Conservation (phyloP, 1,140 invertebrate species). For the Tetragonula clypearis region DNA sequence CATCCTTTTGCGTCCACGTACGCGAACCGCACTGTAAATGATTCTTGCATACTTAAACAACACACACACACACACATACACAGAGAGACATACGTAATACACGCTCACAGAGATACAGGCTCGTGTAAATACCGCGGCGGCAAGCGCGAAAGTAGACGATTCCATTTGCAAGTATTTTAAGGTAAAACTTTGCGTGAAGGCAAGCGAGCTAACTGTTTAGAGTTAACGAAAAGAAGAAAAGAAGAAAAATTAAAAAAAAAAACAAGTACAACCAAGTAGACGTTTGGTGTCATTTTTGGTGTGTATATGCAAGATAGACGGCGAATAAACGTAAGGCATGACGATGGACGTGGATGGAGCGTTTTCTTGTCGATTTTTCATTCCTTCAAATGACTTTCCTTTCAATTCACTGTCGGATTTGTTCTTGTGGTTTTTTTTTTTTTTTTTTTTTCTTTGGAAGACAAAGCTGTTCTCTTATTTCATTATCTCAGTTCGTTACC, state of each 20-base stretch:
- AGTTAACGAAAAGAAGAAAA: slow-evolving; percentile 21
- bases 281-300: slow-evolving; percentile 72
- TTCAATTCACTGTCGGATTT: not conserved
- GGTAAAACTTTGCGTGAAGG: slow-evolving; percentile 40
- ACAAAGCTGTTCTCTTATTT: too few species aligned
- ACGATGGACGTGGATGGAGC: not conserved
- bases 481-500: too few species aligned
- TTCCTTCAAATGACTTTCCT: too few species aligned
- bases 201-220: slow-evolving; percentile 62
- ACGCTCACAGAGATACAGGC: not conserved
- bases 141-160: slow-evolving; percentile 39
- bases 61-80: not conserved
- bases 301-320: slow-evolving; percentile 67
- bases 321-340: slow-evolving; percentile 68
- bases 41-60: slow-evolving; percentile 2
- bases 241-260: not conserved
- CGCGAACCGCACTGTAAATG: slow-evolving; percentile 8
- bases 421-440: too few species aligned
- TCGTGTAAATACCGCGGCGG: slow-evolving; percentile 58
- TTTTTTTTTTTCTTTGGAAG: too few species aligned
- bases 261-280: slow-evolving; percentile 67
- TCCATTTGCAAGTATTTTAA: slow-evolving; percentile 60
- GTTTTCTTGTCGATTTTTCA: not conserved
- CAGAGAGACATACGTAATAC: not conserved
- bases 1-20: not conserved